These are phyloP conservation scores for Parazoanthus darwini DNA, from an alignment of 92 coral and sea anemone species.

Conservation along the genomic window DNA sequence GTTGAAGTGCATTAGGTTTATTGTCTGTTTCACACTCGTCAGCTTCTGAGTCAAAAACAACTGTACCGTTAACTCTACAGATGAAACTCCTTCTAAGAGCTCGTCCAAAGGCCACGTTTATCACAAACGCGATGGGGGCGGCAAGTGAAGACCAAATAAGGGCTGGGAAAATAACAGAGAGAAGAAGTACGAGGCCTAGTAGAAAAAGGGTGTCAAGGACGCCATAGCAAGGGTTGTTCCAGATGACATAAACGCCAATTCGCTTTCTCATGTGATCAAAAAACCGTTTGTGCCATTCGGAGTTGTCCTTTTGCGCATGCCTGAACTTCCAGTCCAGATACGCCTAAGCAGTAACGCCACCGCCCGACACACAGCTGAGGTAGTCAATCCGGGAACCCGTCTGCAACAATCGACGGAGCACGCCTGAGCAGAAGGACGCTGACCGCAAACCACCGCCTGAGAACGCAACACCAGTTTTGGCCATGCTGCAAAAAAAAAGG, in stretches of 20 bases:
- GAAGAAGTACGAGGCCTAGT: not conserved
- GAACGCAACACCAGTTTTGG: conserved; percentile 51
- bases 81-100: conserved; percentile 41
- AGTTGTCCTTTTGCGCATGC: conserved; percentile 39
- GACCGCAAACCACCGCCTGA: conserved; percentile 57
- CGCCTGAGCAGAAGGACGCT: conserved; percentile 52
- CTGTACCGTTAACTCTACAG: not conserved
- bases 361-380: conserved; percentile 55
- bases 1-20: conserved; percentile 7
- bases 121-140: conserved; percentile 42
- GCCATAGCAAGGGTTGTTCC: conserved; percentile 44
- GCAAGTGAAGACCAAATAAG: conserved; percentile 27
- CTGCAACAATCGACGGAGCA: conserved; percentile 46
- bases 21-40: conserved; percentile 33
- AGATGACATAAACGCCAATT: conserved; percentile 35
- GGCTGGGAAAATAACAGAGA: conserved; percentile 31
- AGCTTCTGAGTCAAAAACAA: conserved; percentile 27
- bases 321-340: conserved; percentile 54
- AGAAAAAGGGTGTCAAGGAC: conserved; percentile 38
- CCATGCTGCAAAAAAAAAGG: conserved; percentile 19
- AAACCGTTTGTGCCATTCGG: conserved; percentile 50
- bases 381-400: conserved; percentile 40
- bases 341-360: conserved; percentile 45
- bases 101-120: conserved; percentile 43
- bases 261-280: conserved; percentile 52